phyloP scores from a whole-genome alignment of 2,113 vertebrate genomes.

The Vulpes lagopus region DNA sequence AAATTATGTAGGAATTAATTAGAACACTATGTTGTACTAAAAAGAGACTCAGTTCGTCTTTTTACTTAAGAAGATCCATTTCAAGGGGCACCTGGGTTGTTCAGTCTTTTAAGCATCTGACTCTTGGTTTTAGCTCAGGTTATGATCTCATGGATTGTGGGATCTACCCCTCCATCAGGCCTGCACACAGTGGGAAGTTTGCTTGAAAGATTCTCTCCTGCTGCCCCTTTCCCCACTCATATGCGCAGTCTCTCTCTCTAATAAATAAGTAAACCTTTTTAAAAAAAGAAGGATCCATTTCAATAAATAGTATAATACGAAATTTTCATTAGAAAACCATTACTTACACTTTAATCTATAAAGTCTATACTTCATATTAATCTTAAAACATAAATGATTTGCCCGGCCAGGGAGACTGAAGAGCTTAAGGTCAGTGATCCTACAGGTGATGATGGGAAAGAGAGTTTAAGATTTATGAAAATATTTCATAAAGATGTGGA shows the following conservation, averaged over 20 bases:
- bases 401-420: background rate
- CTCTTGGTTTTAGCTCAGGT: background rate
- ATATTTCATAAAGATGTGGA: background rate
- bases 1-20: background rate
- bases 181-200: background rate
- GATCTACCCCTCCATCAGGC: background rate
- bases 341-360: background rate
- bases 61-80: background rate
- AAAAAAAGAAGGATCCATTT: background rate
- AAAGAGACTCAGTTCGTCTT: background rate
- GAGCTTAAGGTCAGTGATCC: background rate
- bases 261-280: background rate
- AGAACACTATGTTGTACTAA: background rate
- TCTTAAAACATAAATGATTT: background rate
- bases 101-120: background rate
- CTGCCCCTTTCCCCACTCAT: background rate
- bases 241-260: background rate
- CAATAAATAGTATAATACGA: background rate
- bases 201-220: background rate
- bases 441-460: background rate
- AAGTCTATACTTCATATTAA: background rate
- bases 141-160: background rate
- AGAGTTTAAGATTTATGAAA: background rate
- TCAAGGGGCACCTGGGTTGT: background rate
- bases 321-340: constrained; percentile 7